These are phyloP conservation scores for Phyllotreta cruciferae DNA, from an alignment of 2,888 invertebrate genomes.

Conservation along the genomic window DNA sequence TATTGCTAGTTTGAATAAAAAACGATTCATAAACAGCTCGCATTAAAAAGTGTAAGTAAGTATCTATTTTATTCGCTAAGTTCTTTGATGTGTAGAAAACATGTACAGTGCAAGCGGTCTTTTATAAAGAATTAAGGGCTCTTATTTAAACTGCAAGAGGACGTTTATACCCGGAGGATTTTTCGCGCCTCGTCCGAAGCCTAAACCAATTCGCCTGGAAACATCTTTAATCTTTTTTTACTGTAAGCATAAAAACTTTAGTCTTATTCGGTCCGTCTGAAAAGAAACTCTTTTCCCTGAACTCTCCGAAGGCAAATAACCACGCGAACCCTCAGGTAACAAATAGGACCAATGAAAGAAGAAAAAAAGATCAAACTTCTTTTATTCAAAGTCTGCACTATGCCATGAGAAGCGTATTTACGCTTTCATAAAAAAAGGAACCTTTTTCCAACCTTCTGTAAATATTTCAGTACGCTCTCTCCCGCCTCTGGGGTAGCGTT, in stretches of 20 bases:
- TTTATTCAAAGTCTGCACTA: conserved; percentile 23
- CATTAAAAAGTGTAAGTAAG: no score
- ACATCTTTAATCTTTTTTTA: conserved; percentile 14
- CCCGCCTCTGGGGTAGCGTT: conserved; percentile 21
- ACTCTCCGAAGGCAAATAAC: conserved; percentile 21
- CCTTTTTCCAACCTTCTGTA: conserved; percentile 26
- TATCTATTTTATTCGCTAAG: no score
- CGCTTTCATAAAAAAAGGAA: conserved; percentile 20
- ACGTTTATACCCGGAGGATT: conserved; percentile 6
- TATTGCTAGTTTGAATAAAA: no score
- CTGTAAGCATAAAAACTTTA: not conserved
- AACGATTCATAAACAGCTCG: no score
- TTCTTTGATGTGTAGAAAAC: no score
- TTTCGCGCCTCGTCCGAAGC: not conserved
- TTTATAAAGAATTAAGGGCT: not conserved
- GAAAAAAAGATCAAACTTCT: conserved; percentile 15
- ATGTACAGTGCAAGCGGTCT: no score
- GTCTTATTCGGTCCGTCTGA: conserved; percentile 3
- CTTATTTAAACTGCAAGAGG: not conserved
- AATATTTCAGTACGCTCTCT: conserved; percentile 23
- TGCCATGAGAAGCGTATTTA: conserved; percentile 22
- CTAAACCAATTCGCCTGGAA: conserved; percentile 2
- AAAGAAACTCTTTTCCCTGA: conserved; percentile 9
- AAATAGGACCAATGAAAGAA: conserved; percentile 1
- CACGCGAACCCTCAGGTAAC: conserved; percentile 19